Evolutionary conservation across 2,888 invertebrate genomes (phyloP).

Genomic region (Napeogenes inachia): DNA sequence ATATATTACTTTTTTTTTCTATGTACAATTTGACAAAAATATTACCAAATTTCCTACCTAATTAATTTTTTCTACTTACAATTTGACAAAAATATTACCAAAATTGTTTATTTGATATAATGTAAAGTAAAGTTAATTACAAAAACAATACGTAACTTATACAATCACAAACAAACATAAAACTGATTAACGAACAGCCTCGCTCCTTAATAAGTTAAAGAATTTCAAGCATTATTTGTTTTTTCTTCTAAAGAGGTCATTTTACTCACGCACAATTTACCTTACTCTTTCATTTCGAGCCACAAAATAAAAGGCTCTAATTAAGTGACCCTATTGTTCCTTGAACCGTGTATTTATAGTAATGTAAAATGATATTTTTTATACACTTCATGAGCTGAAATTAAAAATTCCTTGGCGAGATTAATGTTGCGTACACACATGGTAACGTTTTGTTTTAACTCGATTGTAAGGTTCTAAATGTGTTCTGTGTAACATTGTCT

Average conservation of each 20-base stretch:
- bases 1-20: too few species aligned
- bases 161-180: constrained; percentile 8
- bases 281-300: constrained; percentile 54
- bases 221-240: constrained; percentile 60
- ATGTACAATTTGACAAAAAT: too few species aligned
- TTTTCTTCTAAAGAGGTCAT: constrained; percentile 45
- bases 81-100: too few species aligned
- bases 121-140: background rate
- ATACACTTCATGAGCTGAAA: constrained; percentile 23
- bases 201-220: constrained; percentile 71
- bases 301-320: constrained; percentile 64
- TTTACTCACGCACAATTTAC: constrained; percentile 63
- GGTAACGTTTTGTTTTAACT: too few species aligned
- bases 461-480: too few species aligned
- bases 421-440: constrained; percentile 1
- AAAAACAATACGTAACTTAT: background rate
- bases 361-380: constrained; percentile 25
- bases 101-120: too few species aligned
- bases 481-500: too few species aligned
- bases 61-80: too few species aligned
- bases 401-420: constrained; percentile 25
- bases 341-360: constrained; percentile 16
- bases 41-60: too few species aligned
- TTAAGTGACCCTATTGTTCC: constrained; percentile 52
- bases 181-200: constrained; percentile 9